Percentiles rank a stretch among this genome's conserved stretches.
Evolutionary conservation across 1,140 invertebrate species (phyloP).

Genomic region (Sminthurinus signatus): DNA sequence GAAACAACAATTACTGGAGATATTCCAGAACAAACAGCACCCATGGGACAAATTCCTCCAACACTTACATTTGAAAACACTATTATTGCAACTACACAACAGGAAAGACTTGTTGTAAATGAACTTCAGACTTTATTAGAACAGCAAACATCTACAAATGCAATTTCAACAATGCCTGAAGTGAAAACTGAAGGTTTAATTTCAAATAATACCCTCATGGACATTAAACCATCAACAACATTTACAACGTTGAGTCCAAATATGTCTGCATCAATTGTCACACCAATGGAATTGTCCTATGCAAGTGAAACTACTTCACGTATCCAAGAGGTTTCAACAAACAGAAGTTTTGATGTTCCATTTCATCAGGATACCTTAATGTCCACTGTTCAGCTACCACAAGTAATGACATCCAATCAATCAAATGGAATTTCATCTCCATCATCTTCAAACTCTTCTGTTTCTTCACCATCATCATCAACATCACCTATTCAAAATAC

Average conservation of each 20-base stretch:
- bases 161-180: not conserved
- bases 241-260: constrained; percentile 7
- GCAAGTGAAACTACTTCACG: not conserved
- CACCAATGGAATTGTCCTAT: constrained; percentile 2
- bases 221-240: constrained; percentile 10
- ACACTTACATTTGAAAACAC: constrained; percentile 14
- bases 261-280: not conserved
- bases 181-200: not conserved
- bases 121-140: constrained; percentile 25
- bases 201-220: not conserved
- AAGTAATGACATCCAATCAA: not conserved
- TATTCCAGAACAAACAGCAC: not conserved
- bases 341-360: not conserved
- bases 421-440: too few relatives aligned
- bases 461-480: too few relatives aligned
- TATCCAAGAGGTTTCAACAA: too few relatives aligned
- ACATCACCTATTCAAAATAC: too few relatives aligned
- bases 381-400: not conserved
- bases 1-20: not conserved
- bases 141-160: not conserved
- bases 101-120: constrained; percentile 21
- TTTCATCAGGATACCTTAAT: not conserved
- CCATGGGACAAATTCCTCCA: not conserved
- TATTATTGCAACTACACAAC: constrained; percentile 7
- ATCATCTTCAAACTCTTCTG: too few relatives aligned